Base-by-base conservation (phyloP, 2,888 invertebrate species). In the Andrena praecox region DNA sequence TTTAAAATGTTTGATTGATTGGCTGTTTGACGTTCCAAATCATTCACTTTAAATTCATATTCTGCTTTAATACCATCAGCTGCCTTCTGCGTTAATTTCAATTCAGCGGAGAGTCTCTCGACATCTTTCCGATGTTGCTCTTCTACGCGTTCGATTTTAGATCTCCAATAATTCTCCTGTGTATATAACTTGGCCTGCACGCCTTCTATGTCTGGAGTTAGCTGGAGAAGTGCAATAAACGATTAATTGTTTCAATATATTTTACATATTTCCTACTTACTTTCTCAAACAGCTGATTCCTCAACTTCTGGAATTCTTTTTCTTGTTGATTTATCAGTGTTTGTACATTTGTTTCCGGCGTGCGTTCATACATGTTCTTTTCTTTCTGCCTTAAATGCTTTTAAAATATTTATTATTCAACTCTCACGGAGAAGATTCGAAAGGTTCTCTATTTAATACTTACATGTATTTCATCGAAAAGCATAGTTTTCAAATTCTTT, bases 261-360 rank as follows among this genome's bases (percentile, higher is more conserved):
- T 0, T 27, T 16, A 35, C 3, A 52, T 52, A 67, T 42, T 8
- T 76, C 29, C 8, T 62, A 82, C 70, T 82, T 72, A 89, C 88
- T 42, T 77, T 80, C 78, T 95, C 94, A 48, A 91, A 91, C 24
- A 96, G 86, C 88, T 95, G 95, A 79, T 95, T 94, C 90, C 94
- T 95, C 20, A 96, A 89, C 76, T 91, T 90, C 54, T 92, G 87
- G 89, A 96, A 95, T 93, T 96, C 95, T 66, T 92, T 91, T 66
- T 95, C 95, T 89, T 96, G 96, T 80, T 95, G 94, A 87, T 94
- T 94, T 77, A 95, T 94, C 29, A 95, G 94, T 68, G 92, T 91
- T 72, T 95, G 94, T 27, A 95, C 88, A 78, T 94, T 92, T 64
- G 94, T 93, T 89, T 93, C 92, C 70, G 91, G 91, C 2, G 92